Evolutionary conservation across 1,140 invertebrate genomes (phyloP).

Genomic region (Drosophila carrolli): DNA sequence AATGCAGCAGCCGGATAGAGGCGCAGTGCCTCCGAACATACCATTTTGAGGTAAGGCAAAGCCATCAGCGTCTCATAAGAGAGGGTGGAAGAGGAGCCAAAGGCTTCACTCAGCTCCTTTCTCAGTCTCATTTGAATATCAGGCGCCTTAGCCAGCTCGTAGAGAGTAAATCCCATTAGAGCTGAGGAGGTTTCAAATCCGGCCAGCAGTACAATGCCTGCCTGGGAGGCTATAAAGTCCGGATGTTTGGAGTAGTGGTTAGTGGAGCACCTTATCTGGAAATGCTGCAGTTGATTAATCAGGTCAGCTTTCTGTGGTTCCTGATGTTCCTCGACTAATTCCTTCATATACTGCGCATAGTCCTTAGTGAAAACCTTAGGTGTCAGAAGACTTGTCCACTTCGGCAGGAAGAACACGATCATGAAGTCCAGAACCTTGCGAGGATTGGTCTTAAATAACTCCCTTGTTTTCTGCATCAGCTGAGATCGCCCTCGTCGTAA

Average conservation of each 20-base stretch:
- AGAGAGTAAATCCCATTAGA: constrained; percentile 86
- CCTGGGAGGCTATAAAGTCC: constrained; percentile 88
- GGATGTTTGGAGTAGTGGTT: constrained; percentile 84
- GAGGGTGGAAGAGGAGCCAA: constrained; percentile 58
- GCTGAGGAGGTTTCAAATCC: constrained; percentile 89
- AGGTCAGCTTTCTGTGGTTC: constrained; percentile 74
- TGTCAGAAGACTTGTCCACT: constrained; percentile 38
- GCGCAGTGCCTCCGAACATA: constrained; percentile 86
- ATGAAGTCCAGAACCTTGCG: constrained; percentile 78
- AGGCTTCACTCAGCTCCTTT: constrained; percentile 85
- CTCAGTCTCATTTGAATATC: constrained; percentile 86
- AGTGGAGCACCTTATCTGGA: constrained; percentile 47
- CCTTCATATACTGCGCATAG: constrained; percentile 72
- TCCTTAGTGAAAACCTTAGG: constrained; percentile 67
- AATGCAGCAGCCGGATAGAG: constrained; percentile 87
- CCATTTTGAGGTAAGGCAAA: constrained; percentile 85
- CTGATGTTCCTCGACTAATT: constrained; percentile 20
- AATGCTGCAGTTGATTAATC: constrained; percentile 85
- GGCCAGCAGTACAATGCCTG: constrained; percentile 87
- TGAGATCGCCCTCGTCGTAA: constrained; percentile 84
- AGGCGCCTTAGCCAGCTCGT: constrained; percentile 86
- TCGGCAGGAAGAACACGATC: constrained; percentile 84
- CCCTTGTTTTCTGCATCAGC: constrained; percentile 79
- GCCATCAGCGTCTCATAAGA: constrained; percentile 83
- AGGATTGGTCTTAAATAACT: constrained; percentile 82